phyloP scores from a whole-genome alignment of 2,888 invertebrate genomes.

The Encarsia formosa region DNA sequence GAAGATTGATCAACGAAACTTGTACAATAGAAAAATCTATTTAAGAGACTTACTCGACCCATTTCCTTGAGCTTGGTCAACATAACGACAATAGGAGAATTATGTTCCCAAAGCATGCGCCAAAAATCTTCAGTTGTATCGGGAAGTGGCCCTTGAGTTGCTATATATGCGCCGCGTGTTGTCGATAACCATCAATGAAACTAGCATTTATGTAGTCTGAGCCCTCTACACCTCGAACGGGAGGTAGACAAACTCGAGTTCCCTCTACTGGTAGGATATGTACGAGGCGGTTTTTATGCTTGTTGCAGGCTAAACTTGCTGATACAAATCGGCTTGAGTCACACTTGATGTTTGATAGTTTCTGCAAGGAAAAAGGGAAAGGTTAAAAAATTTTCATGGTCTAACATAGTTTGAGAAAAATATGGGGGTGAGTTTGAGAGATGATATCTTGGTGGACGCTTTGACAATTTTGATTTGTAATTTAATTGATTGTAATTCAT shows the following conservation, averaged over 20 bases:
- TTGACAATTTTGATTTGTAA: no score
- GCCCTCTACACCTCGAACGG: constrained; percentile 84
- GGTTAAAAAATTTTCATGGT: no score
- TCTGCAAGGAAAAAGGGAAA: no score
- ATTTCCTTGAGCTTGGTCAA: constrained; percentile 95
- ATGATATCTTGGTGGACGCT: no score
- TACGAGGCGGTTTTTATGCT: constrained; percentile 96
- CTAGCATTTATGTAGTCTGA: constrained; percentile 99
- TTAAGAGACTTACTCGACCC: no score
- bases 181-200: constrained; percentile 93
- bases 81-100: constrained; percentile 99
- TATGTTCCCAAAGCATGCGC: constrained; percentile 99
- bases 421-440: no score
- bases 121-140: constrained; percentile 99
- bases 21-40: no score
- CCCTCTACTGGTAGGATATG: constrained; percentile 97
- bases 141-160: constrained; percentile 92
- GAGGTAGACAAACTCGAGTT: constrained; percentile 87
- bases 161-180: constrained; percentile 92
- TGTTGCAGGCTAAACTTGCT: constrained; percentile 94
- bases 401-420: no score
- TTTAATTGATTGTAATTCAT: no score
- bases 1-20: no score
- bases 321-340: constrained; percentile 92
- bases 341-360: constrained; percentile 87